Evolutionary conservation across 2,113 vertebrate genomes (phyloP), one percentile per base, ranked within the genome.

Genomic region (Bubo bubo): DNA sequence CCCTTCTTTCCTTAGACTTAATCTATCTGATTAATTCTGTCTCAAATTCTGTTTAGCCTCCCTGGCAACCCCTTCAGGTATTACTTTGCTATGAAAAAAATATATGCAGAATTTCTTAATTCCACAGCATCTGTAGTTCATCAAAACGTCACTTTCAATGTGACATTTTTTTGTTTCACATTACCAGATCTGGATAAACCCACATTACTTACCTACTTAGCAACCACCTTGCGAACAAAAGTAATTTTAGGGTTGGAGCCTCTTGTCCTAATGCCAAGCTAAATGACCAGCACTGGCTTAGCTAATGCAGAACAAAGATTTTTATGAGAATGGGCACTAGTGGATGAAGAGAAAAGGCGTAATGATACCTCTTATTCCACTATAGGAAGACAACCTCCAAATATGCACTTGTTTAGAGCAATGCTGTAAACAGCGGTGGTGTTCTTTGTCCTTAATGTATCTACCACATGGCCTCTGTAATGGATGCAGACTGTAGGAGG

Each of bases 391-490:
- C n/a, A 72, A 2, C 8, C 19, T 71, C 45, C 0, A 1, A 49
- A 58, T 39, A 66, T 4, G 8, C 20, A 14, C 9, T 28, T 76
- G 73, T 92, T 58, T 39, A 53, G 19, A 74, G 72, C 27, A 77
- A 27, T 39, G 21, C 10, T 45, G 30, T 60, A 28, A 52, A 60
- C 12, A 30, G 45, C 1, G 1, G 43, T 21, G 37, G 0, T 43
- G 53, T 27, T 56, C 53, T 50, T 86, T 47, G n/a, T 55, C 49
- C 24, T 72, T 60, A 56, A 35, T 14, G 14, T 30, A n/a, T 8
- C 32, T 72, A 21, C 16, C 3, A 0, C 53, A 8, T 4, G 21
- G 55, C 10, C 24, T 84, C 55, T 5, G 0, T 39, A 56, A 56
- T 4, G 75, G 28, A 63, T 0, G 2, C 21, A 49, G 55, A 14